Evolutionary conservation across 2,888 invertebrate species (phyloP).

Genomic region (Pherbina coryleti): DNA sequence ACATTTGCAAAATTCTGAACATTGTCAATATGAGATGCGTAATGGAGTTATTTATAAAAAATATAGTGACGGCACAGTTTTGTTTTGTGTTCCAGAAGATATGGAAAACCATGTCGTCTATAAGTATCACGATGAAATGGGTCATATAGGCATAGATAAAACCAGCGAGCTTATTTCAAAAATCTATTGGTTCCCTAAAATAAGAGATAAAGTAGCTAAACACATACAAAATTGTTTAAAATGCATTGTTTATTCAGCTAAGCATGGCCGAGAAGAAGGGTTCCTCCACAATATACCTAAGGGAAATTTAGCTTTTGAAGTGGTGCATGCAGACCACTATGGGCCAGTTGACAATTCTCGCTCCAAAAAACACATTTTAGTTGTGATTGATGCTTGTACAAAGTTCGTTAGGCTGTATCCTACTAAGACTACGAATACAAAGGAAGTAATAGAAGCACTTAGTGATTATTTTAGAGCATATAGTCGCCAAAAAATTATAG

Average conservation of each 20-base stretch:
- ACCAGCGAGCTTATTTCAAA: conserved; percentile 34
- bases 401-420: too few species aligned
- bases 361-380: conserved; percentile 35
- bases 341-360: conserved; percentile 35
- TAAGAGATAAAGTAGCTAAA: background rate
- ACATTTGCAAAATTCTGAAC: conserved; percentile 7
- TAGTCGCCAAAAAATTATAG: conserved; percentile 43
- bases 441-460: too few species aligned
- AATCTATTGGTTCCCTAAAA: conserved; percentile 33
- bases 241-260: conserved; percentile 38
- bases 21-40: conserved; percentile 40
- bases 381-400: too few species aligned
- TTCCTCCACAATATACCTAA: conserved; percentile 41
- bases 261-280: conserved; percentile 34
- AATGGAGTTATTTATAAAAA: conserved; percentile 42
- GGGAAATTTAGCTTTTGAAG: conserved; percentile 27
- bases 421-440: too few species aligned
- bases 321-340: conserved; percentile 39
- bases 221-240: conserved; percentile 41
- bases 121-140: conserved; percentile 44
- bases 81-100: conserved; percentile 38
- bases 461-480: conserved; percentile 48
- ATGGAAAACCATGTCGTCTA: conserved; percentile 41
- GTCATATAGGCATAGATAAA: conserved; percentile 40
- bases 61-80: conserved; percentile 10